phyloP scores from a whole-genome alignment of 2,113 vertebrate genomes.

The Oxyruncus cristatus region DNA sequence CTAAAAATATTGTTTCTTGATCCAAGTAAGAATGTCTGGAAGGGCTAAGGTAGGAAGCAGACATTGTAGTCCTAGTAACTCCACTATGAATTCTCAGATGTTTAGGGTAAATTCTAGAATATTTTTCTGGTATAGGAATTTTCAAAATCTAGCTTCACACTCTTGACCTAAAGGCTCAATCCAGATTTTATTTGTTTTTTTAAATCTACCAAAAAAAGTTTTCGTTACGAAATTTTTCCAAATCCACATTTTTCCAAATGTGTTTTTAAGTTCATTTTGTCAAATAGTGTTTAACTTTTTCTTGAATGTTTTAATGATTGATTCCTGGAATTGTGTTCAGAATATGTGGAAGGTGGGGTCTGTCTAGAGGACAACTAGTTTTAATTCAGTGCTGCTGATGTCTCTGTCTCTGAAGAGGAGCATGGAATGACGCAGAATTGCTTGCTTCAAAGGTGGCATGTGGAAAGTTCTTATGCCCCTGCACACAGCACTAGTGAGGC shows the following conservation, averaged over 20 bases:
- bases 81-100: not conserved
- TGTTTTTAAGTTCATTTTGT: not conserved
- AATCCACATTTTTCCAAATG: too few relatives aligned
- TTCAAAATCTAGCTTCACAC: not conserved
- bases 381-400: not conserved
- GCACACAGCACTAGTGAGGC: not conserved
- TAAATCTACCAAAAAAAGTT: not conserved
- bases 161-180: not conserved
- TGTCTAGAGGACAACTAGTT: not conserved
- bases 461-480: not conserved
- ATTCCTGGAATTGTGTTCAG: not conserved
- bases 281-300: not conserved
- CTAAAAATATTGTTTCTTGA: not conserved
- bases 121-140: not conserved
- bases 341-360: not conserved
- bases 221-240: not conserved
- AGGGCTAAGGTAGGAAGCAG: not conserved
- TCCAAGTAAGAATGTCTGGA: not conserved
- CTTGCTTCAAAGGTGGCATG: not conserved
- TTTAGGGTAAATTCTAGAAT: not conserved
- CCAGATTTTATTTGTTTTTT: not conserved
- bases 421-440: not conserved
- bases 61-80: not conserved
- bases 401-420: not conserved
- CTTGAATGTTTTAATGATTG: not conserved